Conservation (phyloP, 2,797 vertebrate species). For the Hipposideros larvatus region DNA sequence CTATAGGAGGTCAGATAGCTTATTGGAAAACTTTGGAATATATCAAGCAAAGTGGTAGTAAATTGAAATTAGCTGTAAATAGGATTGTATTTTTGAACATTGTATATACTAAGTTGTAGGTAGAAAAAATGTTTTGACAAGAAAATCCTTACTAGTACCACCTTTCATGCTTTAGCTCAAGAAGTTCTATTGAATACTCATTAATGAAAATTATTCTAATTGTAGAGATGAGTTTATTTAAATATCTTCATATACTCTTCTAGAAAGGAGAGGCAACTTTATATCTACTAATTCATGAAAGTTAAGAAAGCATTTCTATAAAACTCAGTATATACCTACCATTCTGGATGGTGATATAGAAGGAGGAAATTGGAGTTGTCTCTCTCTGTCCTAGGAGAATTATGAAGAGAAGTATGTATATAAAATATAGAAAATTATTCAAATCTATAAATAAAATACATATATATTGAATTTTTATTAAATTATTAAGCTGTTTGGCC, state of each 20-base stretch:
- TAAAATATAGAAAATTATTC: slow-evolving; percentile 3
- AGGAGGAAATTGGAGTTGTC: not conserved
- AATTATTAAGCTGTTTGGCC: not conserved
- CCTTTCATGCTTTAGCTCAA: slow-evolving; percentile 17
- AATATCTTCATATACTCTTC: not conserved
- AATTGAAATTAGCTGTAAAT: slow-evolving; percentile 67
- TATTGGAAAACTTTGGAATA: slow-evolving; percentile 60
- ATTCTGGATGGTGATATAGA: not conserved
- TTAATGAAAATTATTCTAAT: slow-evolving; percentile 42
- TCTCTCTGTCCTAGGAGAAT: not conserved
- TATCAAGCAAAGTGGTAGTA: slow-evolving; percentile 55
- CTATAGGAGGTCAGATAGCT: slow-evolving; percentile 5
- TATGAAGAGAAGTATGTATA: not conserved
- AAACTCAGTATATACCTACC: not conserved
- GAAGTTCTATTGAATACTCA: not conserved
- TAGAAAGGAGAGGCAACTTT: not conserved
- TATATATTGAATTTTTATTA: slow-evolving; percentile 37
- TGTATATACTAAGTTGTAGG: not conserved
- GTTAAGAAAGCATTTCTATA: not conserved
- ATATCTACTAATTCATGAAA: slow-evolving; percentile 1
- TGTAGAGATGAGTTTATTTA: slow-evolving; percentile 41
- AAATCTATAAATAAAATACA: slow-evolving; percentile 9
- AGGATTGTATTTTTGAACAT: not conserved
- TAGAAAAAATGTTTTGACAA: slow-evolving; percentile 45
- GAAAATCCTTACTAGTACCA: not conserved